Base-by-base conservation (phyloP, 2,797 vertebrate genomes). In the Ctenopoma kingsleyae region DNA sequence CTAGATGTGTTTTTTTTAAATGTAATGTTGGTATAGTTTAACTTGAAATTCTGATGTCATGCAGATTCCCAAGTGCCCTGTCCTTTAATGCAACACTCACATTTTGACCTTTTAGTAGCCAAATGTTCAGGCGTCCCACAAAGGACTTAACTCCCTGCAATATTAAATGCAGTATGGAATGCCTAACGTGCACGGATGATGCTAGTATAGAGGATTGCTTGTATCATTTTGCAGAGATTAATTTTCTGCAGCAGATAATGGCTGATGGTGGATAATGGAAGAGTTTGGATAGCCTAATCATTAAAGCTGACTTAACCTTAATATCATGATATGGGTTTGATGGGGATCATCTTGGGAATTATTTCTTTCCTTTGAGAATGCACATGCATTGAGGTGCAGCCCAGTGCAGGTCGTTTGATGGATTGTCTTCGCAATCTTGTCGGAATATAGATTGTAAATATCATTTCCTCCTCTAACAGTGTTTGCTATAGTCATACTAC, bases 271-370 rank as follows among this genome's bases (percentile, higher is more conserved):
- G 84, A 90, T 91, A 85, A 87, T 68, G 63, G 36, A 67, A 65
- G 51, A 59, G 82, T 70, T 81, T 50, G 60, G 74, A 61, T 43
- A 56, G 64, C 50, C 67, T 80, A 71, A 86, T 85, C 81, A 78
- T 83, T 83, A 88, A 89, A 85, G 65, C 89, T 69, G 83, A 87
- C 71, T 91, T 89, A 89, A 83, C 87, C 83, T 84, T 84, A 89
- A 91, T 91, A 90, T 84, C 68, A 79, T 87, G 74, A 83, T 84
- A 78, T 55, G 57, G 67, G 47, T 64, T 84, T 81, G 60, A 85
- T 77, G 60, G 44, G 73, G 82, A 81, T 88, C 74, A 83, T 78
- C 56, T 65, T 23, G 35, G 65, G 50, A n/a, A 19, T 3, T 9
- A 44, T 19, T 44, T 44, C 17, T 19, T 44, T 44, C 17, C 19